Percentiles rank a stretch among this genome's conserved stretches.
Conservation (phyloP, 2,888 invertebrate genomes). For the Drosophila infuscata region DNA sequence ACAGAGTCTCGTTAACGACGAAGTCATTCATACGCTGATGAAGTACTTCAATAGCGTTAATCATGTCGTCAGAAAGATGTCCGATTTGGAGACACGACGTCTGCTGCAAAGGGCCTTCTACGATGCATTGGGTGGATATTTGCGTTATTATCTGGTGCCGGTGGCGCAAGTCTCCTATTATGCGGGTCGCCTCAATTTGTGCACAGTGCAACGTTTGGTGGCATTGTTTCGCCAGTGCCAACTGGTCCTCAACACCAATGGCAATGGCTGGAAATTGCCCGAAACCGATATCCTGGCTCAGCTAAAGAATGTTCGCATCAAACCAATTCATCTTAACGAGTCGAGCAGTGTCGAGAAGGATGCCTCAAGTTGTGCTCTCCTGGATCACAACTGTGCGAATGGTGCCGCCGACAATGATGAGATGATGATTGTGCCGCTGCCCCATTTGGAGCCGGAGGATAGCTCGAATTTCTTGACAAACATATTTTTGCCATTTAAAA, state of each 20-base stretch:
- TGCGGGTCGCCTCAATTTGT: conserved; percentile 77
- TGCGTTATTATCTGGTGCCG: conserved; percentile 81
- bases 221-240: conserved; percentile 77
- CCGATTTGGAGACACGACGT: conserved; percentile 52
- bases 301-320: conserved; percentile 18
- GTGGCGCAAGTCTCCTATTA: conserved; percentile 83
- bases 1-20: conserved; percentile 71
- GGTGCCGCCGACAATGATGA: conserved; percentile 66
- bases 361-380: conserved; percentile 72
- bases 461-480: conserved; percentile 72
- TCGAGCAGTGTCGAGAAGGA: conserved; percentile 35
- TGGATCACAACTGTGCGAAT: conserved; percentile 67
- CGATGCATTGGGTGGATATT: conserved; percentile 83
- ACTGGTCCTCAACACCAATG: conserved; percentile 82
- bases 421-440: conserved; percentile 81
- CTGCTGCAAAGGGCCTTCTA: conserved; percentile 80
- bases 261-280: conserved; percentile 83
- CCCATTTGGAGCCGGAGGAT: conserved; percentile 78
- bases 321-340: conserved; percentile 31
- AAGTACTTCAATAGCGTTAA: conserved; percentile 82
- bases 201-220: conserved; percentile 71
- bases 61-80: conserved; percentile 72
- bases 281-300: conserved; percentile 58
- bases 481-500: conserved; percentile 82
- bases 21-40: conserved; percentile 75